Evolutionary conservation across 1,140 invertebrate species (phyloP), one percentile per base, ranked within the genome.

Genomic region (Drosophila equinoxialis): DNA sequence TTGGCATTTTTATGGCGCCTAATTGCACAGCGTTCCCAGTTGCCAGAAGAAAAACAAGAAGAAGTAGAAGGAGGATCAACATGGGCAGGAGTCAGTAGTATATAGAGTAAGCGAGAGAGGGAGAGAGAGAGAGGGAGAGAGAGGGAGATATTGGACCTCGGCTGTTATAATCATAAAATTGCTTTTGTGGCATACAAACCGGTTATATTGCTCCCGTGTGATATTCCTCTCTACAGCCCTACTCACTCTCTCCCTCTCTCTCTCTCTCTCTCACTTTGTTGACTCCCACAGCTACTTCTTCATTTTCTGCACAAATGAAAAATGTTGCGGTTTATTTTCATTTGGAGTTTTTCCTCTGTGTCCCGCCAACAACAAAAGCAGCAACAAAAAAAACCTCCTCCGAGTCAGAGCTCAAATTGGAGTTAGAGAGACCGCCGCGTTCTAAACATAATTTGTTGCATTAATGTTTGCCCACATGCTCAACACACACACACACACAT

Each of bases 121-220:
- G 17, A 17, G 17, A 17, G 17, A 17, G 17, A 17, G 17, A 17
- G 17, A 17, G 17, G 1, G 0, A 17, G 17, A 17, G 17, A 17
- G 17, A 17, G 23, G 20, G 14, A 37, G 23, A 37, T 8, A n/a
- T 37, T 20, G 74, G 74, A 82, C 71, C 82, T 79, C 83, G 83
- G 79, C 83, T 87, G 83, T 86, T 86, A 90, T 90, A 90, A 90
- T 90, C 82, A 90, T 90, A 90, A 90, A 90, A 90, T 90, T 90
- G 86, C 86, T 90, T 90, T 90, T 90, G 83, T 87, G 83, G 83
- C 84, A 84, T 87, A 86, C 83, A 87, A 87, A 86, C 83, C 83
- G 84, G 79, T 89, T 87, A 87, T 87, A 87, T 87, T 87, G 83
- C 83, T 87, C 83, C 83, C 83, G 83, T 89, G 83, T 86, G 83